Conservation (phyloP, 2,113 vertebrate genomes). For the Forbesichthys papilliferus region DNA sequence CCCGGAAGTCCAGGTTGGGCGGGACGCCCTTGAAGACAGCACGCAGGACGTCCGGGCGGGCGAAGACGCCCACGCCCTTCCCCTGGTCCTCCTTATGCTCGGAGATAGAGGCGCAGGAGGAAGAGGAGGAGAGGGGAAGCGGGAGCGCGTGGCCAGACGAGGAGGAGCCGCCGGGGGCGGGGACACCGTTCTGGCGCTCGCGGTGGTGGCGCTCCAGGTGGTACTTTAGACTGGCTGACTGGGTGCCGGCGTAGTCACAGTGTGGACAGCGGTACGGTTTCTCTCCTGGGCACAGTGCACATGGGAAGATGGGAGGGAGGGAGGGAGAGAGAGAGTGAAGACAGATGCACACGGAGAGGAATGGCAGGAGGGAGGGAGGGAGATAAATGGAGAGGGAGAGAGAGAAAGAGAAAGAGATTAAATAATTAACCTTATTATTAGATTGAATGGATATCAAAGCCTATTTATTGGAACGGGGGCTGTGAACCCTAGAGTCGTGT, state of each 20-base stretch:
- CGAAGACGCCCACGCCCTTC: constrained; percentile 84
- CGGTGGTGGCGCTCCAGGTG: constrained; percentile 96
- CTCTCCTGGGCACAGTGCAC: constrained; percentile 81
- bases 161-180: constrained; percentile 76
- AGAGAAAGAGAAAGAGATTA: constrained; percentile 58
- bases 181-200: constrained; percentile 89
- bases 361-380: not conserved
- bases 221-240: constrained; percentile 97
- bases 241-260: constrained; percentile 97
- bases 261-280: constrained; percentile 99
- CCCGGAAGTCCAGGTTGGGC: constrained; percentile 87
- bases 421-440: constrained; percentile 78
- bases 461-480: constrained; percentile 73
- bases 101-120: constrained; percentile 59
- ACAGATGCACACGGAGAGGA: constrained; percentile 7
- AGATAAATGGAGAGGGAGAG: constrained; percentile 49
- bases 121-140: no score
- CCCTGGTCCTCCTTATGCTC: constrained; percentile 90
- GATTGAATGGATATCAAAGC: constrained; percentile 70
- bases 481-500: constrained; percentile 74
- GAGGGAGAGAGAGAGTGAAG: constrained; percentile 32
- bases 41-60: constrained; percentile 91
- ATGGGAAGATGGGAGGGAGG: constrained; percentile 48
- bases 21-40: constrained; percentile 92
- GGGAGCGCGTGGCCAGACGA: constrained; percentile 74